Percentiles rank a stretch among this genome's conserved stretches.
phyloP scores from a whole-genome alignment of 2,888 invertebrate species.

The Amphipoea lucens region DNA sequence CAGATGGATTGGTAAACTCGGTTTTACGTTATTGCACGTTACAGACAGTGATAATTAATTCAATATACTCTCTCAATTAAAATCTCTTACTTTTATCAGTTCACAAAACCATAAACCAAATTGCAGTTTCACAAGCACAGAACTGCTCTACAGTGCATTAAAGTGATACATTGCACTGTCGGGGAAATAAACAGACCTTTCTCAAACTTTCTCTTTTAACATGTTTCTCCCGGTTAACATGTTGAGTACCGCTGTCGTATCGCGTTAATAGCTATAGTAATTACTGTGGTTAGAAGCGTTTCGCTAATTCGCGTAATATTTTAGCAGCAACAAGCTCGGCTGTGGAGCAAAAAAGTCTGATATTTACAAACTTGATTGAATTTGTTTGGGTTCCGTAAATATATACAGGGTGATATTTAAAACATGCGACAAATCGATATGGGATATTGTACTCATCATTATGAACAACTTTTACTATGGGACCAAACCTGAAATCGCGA shows the following conservation, averaged over 20 bases:
- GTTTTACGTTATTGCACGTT: background rate
- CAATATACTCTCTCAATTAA: conserved; percentile 41
- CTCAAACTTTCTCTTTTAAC: conserved; percentile 59
- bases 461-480: too few relatives aligned
- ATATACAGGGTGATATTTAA: too few relatives aligned
- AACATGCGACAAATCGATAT: too few relatives aligned
- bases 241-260: conserved; percentile 60
- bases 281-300: conserved; percentile 63
- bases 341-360: conserved; percentile 44
- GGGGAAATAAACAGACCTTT: conserved; percentile 53
- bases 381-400: conserved; percentile 36
- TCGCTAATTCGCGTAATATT: conserved; percentile 64
- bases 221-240: conserved; percentile 39
- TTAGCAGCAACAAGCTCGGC: conserved; percentile 56
- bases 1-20: conserved; percentile 4
- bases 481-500: too few relatives aligned
- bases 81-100: conserved; percentile 41
- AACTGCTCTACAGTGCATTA: conserved; percentile 49
- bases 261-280: conserved; percentile 58
- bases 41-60: conserved; percentile 2
- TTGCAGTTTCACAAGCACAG: conserved; percentile 39
- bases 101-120: conserved; percentile 49
- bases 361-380: conserved; percentile 33
- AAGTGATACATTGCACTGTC: conserved; percentile 55
- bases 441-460: too few relatives aligned